Conservation (phyloP, 1,140 invertebrate species). For the Atta colombica region DNA sequence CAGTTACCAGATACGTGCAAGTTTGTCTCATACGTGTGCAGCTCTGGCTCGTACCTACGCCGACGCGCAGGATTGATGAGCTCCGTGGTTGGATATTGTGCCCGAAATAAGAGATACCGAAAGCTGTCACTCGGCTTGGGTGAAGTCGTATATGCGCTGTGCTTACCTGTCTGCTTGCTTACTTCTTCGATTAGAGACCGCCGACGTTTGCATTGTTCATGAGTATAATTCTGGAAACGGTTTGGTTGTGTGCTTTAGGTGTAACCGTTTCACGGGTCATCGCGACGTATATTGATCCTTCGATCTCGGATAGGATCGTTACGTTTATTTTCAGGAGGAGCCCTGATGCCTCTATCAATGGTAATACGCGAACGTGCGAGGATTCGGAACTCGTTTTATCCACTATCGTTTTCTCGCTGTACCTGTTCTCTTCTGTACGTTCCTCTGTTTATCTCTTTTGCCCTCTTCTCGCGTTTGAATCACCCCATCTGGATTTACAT, state of each 20-base stretch:
- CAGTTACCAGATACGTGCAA: conserved; percentile 46
- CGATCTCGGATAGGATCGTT: conserved; percentile 72
- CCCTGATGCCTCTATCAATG: conserved; percentile 68
- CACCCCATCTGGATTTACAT: conserved; percentile 68
- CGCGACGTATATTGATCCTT: conserved; percentile 67
- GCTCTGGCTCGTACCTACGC: conserved; percentile 41
- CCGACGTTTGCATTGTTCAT: conserved; percentile 52
- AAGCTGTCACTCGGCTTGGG: conserved; percentile 38
- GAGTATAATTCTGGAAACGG: conserved; percentile 67
- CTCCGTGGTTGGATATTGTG: conserved; percentile 55
- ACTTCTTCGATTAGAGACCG: conserved; percentile 55
- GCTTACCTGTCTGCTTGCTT: background rate
- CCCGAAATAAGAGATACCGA: conserved; percentile 60
- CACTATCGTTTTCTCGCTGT: conserved; percentile 24
- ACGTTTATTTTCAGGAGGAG: conserved; percentile 72
- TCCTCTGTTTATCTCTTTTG: conserved; percentile 29
- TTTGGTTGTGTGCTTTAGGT: background rate
- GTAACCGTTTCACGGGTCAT: conserved; percentile 68
- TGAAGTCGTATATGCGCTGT: conserved; percentile 7
- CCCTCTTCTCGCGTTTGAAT: conserved; percentile 23
- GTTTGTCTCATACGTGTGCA: conserved; percentile 68
- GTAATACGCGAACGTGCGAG: conserved; percentile 73
- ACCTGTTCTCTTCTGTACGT: conserved; percentile 17
- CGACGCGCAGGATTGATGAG: conserved; percentile 71
- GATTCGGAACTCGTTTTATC: conserved; percentile 72